phyloP scores from a whole-genome alignment of 35 echinoderm and acorn worm genomes.

The Holothuria glaberrima region DNA sequence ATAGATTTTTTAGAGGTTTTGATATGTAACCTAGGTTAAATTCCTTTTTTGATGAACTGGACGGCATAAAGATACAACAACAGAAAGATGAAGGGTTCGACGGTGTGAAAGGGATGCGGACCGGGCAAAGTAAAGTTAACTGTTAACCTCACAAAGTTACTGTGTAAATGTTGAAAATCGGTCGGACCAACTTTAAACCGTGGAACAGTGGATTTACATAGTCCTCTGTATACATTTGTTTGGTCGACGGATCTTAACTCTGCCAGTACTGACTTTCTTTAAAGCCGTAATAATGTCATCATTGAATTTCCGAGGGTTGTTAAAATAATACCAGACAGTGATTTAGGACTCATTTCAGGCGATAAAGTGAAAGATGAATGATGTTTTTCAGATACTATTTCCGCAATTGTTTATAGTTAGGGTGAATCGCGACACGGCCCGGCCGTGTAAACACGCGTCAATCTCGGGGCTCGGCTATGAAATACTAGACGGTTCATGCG shows the following conservation, averaged over 20 bases:
- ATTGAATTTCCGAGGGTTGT: constrained; percentile 54
- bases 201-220: neutral
- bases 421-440: constrained; percentile 42
- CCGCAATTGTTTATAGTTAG: constrained; percentile 49
- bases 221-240: constrained; percentile 3
- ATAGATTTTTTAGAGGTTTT: too few species aligned
- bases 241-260: constrained; percentile 10
- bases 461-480: neutral
- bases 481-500: constrained; percentile 7
- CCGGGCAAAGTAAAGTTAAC: too few species aligned
- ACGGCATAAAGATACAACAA: too few species aligned
- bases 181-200: neutral
- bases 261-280: constrained; percentile 7
- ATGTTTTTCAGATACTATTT: constrained; percentile 45
- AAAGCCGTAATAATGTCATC: constrained; percentile 43
- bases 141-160: too few species aligned
- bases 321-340: constrained; percentile 47
- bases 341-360: constrained; percentile 45
- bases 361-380: constrained; percentile 53
- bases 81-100: too few species aligned
- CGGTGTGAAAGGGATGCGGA: too few species aligned
- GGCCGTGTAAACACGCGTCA: constrained; percentile 53
- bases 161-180: too few species aligned
- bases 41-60: too few species aligned
- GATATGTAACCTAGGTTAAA: too few species aligned